These are phyloP conservation scores for Fulmarus glacialis DNA, from an alignment of 2,113 vertebrate species.

Conservation along the genomic window DNA sequence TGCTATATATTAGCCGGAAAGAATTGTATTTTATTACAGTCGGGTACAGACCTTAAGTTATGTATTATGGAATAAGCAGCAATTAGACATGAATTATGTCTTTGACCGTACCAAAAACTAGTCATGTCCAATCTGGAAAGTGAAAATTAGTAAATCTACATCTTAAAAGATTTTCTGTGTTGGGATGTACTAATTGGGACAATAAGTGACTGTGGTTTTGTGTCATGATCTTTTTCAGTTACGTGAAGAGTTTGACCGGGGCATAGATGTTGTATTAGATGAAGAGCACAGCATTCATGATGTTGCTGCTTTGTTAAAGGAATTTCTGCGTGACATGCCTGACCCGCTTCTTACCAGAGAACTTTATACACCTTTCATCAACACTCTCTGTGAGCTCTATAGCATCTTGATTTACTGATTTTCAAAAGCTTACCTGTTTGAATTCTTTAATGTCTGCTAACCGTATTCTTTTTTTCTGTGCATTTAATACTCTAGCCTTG, in stretches of 20 bases:
- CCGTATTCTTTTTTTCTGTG: neutral
- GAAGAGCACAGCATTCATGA: slow-evolving; percentile 95
- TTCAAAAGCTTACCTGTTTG: neutral
- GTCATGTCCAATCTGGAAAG: neutral
- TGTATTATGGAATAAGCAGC: neutral
- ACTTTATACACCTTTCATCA: slow-evolving; percentile 95
- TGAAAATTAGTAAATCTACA: neutral
- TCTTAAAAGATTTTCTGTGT: neutral
- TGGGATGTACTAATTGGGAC: neutral
- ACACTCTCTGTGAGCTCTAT: slow-evolving; percentile 84
- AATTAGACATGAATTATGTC: neutral
- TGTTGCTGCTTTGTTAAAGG: slow-evolving; percentile 93
- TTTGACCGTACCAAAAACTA: neutral
- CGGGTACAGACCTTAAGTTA: neutral
- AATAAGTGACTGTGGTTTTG: neutral
- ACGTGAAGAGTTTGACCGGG: slow-evolving; percentile 93
- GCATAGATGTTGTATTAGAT: slow-evolving; percentile 87
- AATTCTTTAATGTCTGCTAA: neutral
- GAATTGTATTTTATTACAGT: neutral
- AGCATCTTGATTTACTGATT: neutral
- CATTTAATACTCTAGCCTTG: neutral
- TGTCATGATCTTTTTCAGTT: slow-evolving; percentile 77
- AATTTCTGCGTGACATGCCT: slow-evolving; percentile 96
- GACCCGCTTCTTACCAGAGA: slow-evolving; percentile 94
- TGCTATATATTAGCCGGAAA: neutral